These are phyloP conservation scores for Psylliodes chrysocephalus DNA, from an alignment of 2,888 invertebrate genomes.

Conservation along the genomic window DNA sequence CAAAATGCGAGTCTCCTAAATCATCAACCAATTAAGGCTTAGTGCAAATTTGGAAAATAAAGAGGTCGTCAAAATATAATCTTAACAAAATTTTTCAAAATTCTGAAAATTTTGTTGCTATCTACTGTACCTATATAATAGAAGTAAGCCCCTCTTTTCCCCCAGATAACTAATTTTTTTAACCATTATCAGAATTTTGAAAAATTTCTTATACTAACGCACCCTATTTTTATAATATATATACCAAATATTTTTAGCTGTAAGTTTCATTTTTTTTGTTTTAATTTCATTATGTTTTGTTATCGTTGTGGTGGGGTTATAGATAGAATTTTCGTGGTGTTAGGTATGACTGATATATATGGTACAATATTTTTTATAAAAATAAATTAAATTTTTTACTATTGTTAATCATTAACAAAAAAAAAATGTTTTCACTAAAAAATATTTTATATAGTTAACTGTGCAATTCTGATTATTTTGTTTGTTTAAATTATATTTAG, in stretches of 20 bases:
- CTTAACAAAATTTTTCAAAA: too few species aligned
- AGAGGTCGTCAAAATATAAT: too few species aligned
- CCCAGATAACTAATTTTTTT: too few species aligned
- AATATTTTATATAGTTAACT: neutral
- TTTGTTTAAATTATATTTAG: neutral
- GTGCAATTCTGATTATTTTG: neutral
- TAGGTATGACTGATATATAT: constrained; percentile 18
- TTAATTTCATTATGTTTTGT: constrained; percentile 13
- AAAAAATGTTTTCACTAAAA: neutral
- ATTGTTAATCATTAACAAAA: neutral
- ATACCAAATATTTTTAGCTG: constrained; percentile 20
- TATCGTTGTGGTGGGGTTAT: constrained; percentile 16
- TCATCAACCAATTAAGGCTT: too few species aligned
- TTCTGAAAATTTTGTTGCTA: too few species aligned
- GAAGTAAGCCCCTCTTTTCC: too few species aligned
- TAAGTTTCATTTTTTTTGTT: constrained; percentile 11
- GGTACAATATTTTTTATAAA: constrained; percentile 17
- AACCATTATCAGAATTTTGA: neutral
- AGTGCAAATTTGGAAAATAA: too few species aligned
- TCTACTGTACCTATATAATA: too few species aligned
- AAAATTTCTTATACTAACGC: neutral
- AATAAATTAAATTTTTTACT: neutral
- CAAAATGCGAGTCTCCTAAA: too few species aligned
- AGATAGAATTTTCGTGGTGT: constrained; percentile 19
- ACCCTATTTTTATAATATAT: neutral